Conservation (phyloP, 2,888 invertebrate genomes). For the Drosophila helvetica region DNA sequence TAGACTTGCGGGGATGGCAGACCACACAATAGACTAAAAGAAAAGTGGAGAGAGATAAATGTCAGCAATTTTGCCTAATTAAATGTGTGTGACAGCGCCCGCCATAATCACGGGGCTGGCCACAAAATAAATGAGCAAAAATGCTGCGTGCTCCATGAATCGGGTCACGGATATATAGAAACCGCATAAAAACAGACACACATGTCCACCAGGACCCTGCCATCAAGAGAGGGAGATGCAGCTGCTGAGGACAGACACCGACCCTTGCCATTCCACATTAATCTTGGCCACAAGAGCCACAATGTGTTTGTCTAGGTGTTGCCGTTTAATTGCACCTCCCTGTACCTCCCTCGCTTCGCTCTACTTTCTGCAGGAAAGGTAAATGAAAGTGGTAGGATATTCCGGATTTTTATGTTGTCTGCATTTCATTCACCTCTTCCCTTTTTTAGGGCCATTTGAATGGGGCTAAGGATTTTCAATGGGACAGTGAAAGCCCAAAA, state of each 20-base stretch:
- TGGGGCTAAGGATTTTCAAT: conserved; percentile 59
- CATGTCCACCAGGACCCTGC: conserved; percentile 1
- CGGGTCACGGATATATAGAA: conserved; percentile 59
- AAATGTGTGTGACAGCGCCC: conserved; percentile 51
- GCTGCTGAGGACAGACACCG: not conserved
- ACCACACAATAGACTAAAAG: conserved; percentile 6
- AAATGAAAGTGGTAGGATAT: conserved; percentile 56
- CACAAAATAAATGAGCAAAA: conserved; percentile 64
- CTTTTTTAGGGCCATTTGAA: conserved; percentile 51
- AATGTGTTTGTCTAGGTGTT: conserved; percentile 65
- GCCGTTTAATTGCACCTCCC: conserved; percentile 61
- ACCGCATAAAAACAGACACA: conserved; percentile 15
- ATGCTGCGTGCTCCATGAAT: conserved; percentile 51
- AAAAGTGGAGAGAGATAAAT: conserved; percentile 33
- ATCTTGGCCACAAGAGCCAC: conserved; percentile 63
- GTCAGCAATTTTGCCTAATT: conserved; percentile 65
- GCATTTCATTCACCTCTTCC: conserved; percentile 46
- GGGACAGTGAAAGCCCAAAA: conserved; percentile 65
- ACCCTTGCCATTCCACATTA: conserved; percentile 40
- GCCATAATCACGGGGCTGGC: conserved; percentile 55
- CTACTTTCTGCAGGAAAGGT: conserved; percentile 9
- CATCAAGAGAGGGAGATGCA: conserved; percentile 45
- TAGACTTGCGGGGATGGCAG: conserved; percentile 11
- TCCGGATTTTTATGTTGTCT: conserved; percentile 71
- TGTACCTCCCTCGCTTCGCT: conserved; percentile 7